A percentile compares a stretch with the other conserved stretches of the same genome.
phyloP scores from a whole-genome alignment of 2,113 vertebrate genomes.

The Otus sunia region DNA sequence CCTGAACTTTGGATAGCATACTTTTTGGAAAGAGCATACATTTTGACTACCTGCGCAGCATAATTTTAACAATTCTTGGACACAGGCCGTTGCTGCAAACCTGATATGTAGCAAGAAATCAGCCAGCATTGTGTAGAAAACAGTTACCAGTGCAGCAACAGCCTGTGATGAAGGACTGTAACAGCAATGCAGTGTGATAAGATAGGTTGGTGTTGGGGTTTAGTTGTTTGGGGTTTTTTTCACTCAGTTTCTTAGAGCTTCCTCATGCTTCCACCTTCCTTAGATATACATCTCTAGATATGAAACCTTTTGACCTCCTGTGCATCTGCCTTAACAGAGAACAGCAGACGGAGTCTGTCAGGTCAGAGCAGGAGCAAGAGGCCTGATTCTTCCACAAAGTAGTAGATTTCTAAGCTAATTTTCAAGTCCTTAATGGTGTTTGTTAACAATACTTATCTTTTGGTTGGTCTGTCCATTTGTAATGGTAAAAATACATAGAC shows the following conservation, averaged over 20 bases:
- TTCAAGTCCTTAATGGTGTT: background rate
- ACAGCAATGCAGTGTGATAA: background rate
- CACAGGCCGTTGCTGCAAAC: background rate
- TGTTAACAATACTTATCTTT: background rate
- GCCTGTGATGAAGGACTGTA: background rate
- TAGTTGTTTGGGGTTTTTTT: background rate
- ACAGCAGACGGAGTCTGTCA: background rate
- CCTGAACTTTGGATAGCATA: background rate
- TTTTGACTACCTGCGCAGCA: background rate
- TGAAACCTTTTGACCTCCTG: background rate
- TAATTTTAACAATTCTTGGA: background rate
- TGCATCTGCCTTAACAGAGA: background rate
- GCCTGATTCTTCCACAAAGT: background rate
- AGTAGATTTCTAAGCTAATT: background rate
- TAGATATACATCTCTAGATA: background rate
- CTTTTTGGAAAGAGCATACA: background rate
- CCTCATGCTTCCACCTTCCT: background rate
- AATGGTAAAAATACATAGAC: background rate
- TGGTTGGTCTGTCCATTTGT: background rate
- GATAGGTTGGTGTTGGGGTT: background rate
- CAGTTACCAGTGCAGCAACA: background rate
- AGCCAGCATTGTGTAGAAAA: background rate
- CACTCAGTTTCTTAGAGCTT: background rate
- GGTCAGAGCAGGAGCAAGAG: background rate
- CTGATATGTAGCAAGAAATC: background rate